Evolutionary conservation across 2,888 invertebrate genomes (phyloP).

Genomic region (Metopia argyrocephala): DNA sequence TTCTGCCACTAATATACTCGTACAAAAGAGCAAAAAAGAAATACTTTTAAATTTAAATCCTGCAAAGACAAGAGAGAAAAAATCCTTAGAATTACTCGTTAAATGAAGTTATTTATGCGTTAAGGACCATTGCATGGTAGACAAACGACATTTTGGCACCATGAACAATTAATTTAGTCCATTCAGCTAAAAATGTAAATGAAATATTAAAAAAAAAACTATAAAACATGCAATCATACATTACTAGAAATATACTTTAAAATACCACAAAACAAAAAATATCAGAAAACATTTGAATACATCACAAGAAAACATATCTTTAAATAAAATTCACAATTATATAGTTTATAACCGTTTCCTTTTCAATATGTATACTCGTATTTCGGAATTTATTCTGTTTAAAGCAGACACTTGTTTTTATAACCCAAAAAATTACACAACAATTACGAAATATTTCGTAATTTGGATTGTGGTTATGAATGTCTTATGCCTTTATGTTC

Average conservation of each 20-base stretch:
- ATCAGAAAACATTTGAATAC: no score
- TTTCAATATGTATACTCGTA: neutral
- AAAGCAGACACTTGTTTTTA: constrained; percentile 36
- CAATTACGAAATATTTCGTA: neutral
- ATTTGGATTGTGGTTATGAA: neutral
- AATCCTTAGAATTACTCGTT: constrained; percentile 50
- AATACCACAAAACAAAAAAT: neutral
- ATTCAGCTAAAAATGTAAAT: constrained; percentile 51
- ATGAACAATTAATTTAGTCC: constrained; percentile 63
- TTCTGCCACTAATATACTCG: constrained; percentile 29
- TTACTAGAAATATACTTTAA: neutral
- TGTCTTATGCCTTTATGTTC: neutral
- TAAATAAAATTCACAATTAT: neutral
- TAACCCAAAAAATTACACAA: constrained; percentile 38
- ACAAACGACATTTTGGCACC: constrained; percentile 62
- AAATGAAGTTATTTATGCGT: constrained; percentile 61
- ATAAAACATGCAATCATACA: neutral
- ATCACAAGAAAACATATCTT: neutral
- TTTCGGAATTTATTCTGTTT: neutral
- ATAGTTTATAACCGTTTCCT: neutral
- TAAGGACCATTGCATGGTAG: constrained; percentile 30
- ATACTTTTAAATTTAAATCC: constrained; percentile 36
- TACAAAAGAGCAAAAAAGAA: constrained; percentile 22
- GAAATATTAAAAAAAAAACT: constrained; percentile 22
- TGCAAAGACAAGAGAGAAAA: constrained; percentile 26